A percentile compares a stretch with the other conserved stretches of the same genome.
These are phyloP conservation scores for Petrolisthes manimaculis DNA, from an alignment of 2,888 invertebrate genomes.

Conservation along the genomic window DNA sequence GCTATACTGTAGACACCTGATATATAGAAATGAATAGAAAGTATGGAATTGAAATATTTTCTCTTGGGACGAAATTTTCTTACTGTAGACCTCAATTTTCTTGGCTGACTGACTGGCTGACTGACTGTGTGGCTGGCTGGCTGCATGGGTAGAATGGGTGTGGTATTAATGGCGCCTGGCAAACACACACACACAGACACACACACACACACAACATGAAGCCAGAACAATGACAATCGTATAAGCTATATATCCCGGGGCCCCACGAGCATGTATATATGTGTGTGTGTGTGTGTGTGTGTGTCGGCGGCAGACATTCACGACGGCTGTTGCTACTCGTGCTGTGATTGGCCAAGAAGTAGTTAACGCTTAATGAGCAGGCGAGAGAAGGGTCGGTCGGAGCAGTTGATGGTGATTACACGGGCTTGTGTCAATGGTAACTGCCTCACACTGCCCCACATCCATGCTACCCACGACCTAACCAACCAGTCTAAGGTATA, in stretches of 20 bases:
- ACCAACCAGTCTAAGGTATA: neutral
- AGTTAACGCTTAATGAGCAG: slow-evolving; percentile 44
- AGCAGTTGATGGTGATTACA: slow-evolving; percentile 41
- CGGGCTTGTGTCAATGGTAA: slow-evolving; percentile 39
- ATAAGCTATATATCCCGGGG: slow-evolving; percentile 2
- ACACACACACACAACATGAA: slow-evolving; percentile 1
- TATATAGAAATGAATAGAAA: too few species aligned
- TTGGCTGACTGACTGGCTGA: too few species aligned
- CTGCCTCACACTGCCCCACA: slow-evolving; percentile 9
- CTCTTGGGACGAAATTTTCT: too few species aligned
- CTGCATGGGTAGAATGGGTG: neutral
- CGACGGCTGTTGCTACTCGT: neutral
- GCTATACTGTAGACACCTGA: too few species aligned
- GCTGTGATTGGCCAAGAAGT: slow-evolving; percentile 38
- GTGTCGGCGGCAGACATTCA: slow-evolving; percentile 8
- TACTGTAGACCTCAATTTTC: too few species aligned
- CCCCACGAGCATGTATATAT: neutral
- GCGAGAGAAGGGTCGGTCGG: slow-evolving; percentile 22
- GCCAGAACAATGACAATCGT: slow-evolving; percentile 6
- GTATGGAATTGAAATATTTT: too few species aligned
- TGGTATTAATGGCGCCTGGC: neutral
- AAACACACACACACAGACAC: slow-evolving; percentile 20
- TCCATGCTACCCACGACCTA: neutral
- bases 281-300: slow-evolving; percentile 15
- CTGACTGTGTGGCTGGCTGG: too few species aligned